These are phyloP conservation scores for Ptyas mucosa DNA, from an alignment of 2,113 vertebrate species.

Conservation along the genomic window DNA sequence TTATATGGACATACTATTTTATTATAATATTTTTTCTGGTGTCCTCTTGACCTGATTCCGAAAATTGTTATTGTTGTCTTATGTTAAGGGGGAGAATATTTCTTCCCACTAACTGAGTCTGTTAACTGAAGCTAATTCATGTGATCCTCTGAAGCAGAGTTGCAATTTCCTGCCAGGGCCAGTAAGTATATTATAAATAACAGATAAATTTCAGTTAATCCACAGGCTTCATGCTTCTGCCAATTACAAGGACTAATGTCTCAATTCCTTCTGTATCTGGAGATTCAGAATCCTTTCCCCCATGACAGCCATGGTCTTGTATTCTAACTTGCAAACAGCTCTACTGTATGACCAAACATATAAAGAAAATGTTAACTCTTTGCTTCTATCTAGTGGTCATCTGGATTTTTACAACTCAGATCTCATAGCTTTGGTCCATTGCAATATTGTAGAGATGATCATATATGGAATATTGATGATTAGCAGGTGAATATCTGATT, in stretches of 20 bases:
- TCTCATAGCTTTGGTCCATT: neutral
- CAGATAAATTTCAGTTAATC: neutral
- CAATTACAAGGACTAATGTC: neutral
- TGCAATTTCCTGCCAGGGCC: neutral
- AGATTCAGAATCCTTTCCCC: neutral
- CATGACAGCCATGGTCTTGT: neutral
- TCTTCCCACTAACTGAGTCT: constrained; percentile 16
- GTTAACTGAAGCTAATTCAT: neutral
- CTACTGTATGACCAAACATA: neutral
- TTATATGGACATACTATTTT: constrained; percentile 32
- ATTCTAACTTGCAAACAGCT: neutral
- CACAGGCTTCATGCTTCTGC: neutral
- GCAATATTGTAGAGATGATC: neutral
- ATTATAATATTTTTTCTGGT: constrained; percentile 31
- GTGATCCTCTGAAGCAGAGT: neutral
- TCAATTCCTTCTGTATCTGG: neutral
- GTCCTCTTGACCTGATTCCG: accelerated
- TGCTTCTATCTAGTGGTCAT: neutral
- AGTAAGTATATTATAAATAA: neutral
- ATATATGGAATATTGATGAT: neutral
- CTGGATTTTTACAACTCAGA: neutral
- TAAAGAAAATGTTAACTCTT: neutral
- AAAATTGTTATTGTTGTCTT: constrained; percentile 8
- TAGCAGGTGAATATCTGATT: neutral
- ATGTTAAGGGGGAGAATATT: neutral